Conservation (phyloP, 1,140 invertebrate genomes). For the Orussus abietinus region DNA sequence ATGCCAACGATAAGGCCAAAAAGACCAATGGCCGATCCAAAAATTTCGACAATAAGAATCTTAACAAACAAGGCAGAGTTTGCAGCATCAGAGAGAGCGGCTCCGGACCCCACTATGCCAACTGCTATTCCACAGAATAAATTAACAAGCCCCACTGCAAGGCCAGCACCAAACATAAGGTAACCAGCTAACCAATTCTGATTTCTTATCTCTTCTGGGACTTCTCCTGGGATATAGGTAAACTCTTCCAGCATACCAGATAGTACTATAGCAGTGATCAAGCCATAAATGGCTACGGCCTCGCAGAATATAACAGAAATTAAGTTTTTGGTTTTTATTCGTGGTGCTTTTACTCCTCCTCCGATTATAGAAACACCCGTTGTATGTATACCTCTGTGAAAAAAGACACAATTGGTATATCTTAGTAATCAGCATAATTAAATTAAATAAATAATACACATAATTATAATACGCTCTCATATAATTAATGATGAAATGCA, state of each 20-base stretch:
- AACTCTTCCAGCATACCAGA: constrained; percentile 74
- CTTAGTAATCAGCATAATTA: constrained; percentile 4
- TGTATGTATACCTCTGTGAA: constrained; percentile 82
- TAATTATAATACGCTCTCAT: constrained; percentile 3
- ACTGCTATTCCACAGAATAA: constrained; percentile 94
- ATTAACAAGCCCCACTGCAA: constrained; percentile 92
- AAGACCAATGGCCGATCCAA: constrained; percentile 95
- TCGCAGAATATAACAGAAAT: constrained; percentile 99
- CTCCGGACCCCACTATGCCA: constrained; percentile 93
- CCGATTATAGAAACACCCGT: constrained; percentile 95
- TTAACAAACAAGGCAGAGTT: constrained; percentile 94
- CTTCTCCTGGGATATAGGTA: constrained; percentile 27
- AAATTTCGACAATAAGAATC: constrained; percentile 97
- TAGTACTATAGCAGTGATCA: constrained; percentile 96
- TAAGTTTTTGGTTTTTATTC: constrained; percentile 99
- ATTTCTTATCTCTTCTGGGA: constrained; percentile 34
- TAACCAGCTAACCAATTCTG: constrained; percentile 79
- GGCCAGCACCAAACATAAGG: constrained; percentile 91
- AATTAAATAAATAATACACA: constrained; percentile 13
- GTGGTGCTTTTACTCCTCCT: constrained; percentile 95
- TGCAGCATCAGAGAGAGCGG: constrained; percentile 92
- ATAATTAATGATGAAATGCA: constrained; percentile 6
- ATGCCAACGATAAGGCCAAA: constrained; percentile 98
- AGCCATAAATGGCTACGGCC: constrained; percentile 97
- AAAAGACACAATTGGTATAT: constrained; percentile 19